phyloP scores from a whole-genome alignment of 2,113 vertebrate species.

The Lethenteron reissneri region DNA sequence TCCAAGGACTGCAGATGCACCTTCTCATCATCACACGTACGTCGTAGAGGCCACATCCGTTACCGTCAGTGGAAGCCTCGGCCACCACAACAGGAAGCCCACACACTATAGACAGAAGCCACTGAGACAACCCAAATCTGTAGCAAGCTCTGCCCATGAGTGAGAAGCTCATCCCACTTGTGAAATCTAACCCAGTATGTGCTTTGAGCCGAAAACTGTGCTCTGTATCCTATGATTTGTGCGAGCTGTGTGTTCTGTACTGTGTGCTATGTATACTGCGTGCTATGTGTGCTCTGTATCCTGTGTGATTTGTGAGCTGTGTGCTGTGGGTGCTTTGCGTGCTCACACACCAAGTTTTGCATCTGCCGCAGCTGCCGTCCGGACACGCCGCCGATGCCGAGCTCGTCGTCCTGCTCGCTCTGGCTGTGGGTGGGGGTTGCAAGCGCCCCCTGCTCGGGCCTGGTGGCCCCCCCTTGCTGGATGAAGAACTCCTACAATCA shows the following conservation, averaged over 20 bases:
- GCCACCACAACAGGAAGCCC: too few species aligned
- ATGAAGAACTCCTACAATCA: slow-evolving; percentile 52
- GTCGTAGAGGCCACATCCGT: too few species aligned
- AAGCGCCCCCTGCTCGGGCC: slow-evolving; percentile 17
- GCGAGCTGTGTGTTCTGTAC: too few species aligned
- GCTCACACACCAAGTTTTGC: slow-evolving; percentile 57
- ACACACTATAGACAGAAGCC: too few species aligned
- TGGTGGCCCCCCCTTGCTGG: slow-evolving; percentile 68
- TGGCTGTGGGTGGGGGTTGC: slow-evolving; percentile 23
- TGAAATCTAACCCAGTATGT: too few species aligned
- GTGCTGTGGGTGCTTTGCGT: not conserved
- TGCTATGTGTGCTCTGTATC: not conserved
- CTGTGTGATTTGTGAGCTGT: not conserved
- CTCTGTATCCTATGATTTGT: not conserved
- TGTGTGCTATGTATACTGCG: too few species aligned
- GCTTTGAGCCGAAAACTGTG: not conserved
- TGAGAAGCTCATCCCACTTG: too few species aligned
- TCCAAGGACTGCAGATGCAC: too few species aligned
- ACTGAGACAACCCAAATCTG: too few species aligned
- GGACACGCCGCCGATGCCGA: slow-evolving; percentile 76
- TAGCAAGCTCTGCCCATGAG: too few species aligned
- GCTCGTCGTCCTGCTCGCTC: slow-evolving; percentile 75
- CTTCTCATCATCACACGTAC: too few species aligned
- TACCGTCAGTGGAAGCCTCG: too few species aligned
- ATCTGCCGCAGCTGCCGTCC: slow-evolving; percentile 79